Conservation (phyloP, 2,113 vertebrate genomes). For the Isichthys henryi region DNA sequence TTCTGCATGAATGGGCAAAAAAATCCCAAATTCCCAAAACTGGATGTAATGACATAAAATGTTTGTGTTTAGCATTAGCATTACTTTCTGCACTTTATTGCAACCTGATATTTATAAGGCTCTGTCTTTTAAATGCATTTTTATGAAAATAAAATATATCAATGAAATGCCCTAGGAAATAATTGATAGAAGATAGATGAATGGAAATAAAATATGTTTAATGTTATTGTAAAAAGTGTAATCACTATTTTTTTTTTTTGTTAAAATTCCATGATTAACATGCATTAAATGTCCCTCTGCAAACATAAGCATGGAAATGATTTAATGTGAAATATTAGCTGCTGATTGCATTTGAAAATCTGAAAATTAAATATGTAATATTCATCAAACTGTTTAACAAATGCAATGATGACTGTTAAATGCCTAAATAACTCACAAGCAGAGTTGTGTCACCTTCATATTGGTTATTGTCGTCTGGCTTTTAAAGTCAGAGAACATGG, state of each 20-base stretch:
- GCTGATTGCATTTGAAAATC: not conserved
- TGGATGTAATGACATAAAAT: not conserved
- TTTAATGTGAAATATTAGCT: not conserved
- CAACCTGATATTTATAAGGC: not conserved
- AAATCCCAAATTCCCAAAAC: not conserved
- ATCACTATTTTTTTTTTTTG: not conserved
- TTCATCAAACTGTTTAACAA: not conserved
- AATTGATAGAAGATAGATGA: not conserved
- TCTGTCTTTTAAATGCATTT: not conserved
- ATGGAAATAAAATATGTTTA: not conserved
- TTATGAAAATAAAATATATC: not conserved
- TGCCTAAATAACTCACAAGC: not conserved
- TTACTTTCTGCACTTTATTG: not conserved
- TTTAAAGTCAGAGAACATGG: not conserved
- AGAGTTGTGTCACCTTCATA: not conserved
- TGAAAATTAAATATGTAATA: not conserved
- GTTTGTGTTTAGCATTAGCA: not conserved
- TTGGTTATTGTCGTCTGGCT: not conserved
- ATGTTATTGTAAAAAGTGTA: not conserved
- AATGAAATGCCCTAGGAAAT: not conserved
- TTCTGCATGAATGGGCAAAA: not conserved
- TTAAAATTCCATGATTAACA: not conserved
- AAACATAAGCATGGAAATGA: not conserved
- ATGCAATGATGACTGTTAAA: not conserved
- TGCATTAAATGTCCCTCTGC: not conserved